Evolutionary conservation across 2,888 invertebrate genomes (phyloP), one percentile per base, ranked within the genome.

Genomic region (Caenorhabditis virilis): DNA sequence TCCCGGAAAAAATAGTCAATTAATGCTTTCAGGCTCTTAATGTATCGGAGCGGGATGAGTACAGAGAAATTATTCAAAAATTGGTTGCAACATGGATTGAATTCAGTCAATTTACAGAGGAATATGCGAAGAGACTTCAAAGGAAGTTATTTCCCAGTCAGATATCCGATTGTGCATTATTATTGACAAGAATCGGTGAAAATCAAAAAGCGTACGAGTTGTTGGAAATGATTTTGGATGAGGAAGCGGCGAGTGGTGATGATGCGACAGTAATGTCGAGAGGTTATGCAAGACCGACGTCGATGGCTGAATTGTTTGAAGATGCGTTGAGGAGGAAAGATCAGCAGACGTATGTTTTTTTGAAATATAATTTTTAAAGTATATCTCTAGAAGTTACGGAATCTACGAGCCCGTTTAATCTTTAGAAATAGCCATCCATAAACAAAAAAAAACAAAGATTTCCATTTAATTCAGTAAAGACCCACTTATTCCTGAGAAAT

Each of bases 1-100:
- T 42, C 1, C 13, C 38, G 11, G 20, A 16, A 36, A 13, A 11
- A 16, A 6, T 51, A 1, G 1, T 38, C 26, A 18, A n/a, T 38
- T 36, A 15, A 33, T 35, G 11, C 7, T 23, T 77, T 42, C 56
- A 76, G 77, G 35, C 60, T 1, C 43, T 77, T 7, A 52, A 49
- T 6, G 56, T 60, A 2, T 41, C 38, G 1, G 69, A 76, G 30
- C 59, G 70, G 1, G 74, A 74, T 9, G 61, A 73, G 41, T 77
- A 47, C 64, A 53, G 52, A 2, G 26, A 55, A 4, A 53, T 77
- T 1, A 60, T 77, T 1, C 47, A 55, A 36, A 61, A 65, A 38
- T 26, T 77, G 38, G 72, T 73, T 5, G 60, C 72, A 22, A 60
- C 74, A 18, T 77, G 74, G 76, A 54, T 71, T 13, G 78, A 79